A percentile compares a stretch with the other conserved stretches of the same genome.
Evolutionary conservation across 2,113 vertebrate genomes (phyloP).

Genomic region (Pseudonaja textilis): DNA sequence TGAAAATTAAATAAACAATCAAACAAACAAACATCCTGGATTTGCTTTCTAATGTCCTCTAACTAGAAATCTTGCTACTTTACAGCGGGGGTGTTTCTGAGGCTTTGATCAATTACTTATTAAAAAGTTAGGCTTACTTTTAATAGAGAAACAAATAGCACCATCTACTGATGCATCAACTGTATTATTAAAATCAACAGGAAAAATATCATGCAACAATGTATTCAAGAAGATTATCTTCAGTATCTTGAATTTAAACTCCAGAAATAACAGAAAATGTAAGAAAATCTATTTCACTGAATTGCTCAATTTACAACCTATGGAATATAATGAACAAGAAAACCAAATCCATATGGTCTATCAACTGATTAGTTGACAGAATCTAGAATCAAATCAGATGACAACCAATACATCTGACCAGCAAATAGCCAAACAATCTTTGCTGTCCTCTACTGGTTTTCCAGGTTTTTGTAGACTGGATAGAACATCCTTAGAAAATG

Average conservation of each 20-base stretch:
- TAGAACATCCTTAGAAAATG: background rate
- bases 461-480: background rate
- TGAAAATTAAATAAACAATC: background rate
- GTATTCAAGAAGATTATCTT: background rate
- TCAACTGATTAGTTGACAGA: background rate
- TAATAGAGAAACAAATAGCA: constrained; percentile 33
- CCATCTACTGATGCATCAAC: constrained; percentile 24
- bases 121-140: background rate
- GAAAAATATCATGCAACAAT: constrained; percentile 2
- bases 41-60: background rate
- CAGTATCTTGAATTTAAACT: background rate
- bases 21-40: background rate
- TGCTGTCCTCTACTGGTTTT: background rate
- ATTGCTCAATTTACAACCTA: background rate
- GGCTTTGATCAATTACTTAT: background rate
- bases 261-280: background rate
- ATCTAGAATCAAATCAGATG: background rate
- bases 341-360: background rate
- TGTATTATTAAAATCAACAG: constrained; percentile 1
- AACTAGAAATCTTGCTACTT: background rate
- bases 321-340: background rate
- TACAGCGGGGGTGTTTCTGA: background rate
- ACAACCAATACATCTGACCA: background rate
- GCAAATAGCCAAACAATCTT: background rate
- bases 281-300: background rate